Evolutionary conservation across 1,140 invertebrate genomes (phyloP).

Genomic region (Chlorops oryzae): DNA sequence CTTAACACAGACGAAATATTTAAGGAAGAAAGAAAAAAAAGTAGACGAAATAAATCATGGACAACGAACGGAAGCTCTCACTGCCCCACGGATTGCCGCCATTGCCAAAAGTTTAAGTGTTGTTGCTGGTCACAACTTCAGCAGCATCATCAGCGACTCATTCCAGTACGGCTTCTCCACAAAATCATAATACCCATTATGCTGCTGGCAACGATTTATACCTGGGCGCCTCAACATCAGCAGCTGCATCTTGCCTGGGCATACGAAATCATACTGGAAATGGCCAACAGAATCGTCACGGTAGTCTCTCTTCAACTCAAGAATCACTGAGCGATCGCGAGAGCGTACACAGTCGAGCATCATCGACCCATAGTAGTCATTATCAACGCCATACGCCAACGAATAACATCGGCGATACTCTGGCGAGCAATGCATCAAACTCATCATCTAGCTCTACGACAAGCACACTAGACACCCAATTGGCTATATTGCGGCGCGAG

Average conservation of each 20-base stretch:
- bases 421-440: not conserved
- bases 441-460: slow-evolving; percentile 50
- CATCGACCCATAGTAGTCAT: slow-evolving; percentile 36
- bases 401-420: slow-evolving; percentile 4
- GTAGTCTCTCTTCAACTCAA: slow-evolving; percentile 35
- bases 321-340: slow-evolving; percentile 42
- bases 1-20: not conserved
- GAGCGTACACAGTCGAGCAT: slow-evolving; percentile 39
- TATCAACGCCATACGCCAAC: slow-evolving; percentile 16
- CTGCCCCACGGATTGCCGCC: slow-evolving; percentile 69
- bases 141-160: slow-evolving; percentile 20
- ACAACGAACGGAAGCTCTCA: slow-evolving; percentile 18
- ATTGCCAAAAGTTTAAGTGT: slow-evolving; percentile 74
- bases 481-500: slow-evolving; percentile 74
- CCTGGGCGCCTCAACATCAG: slow-evolving; percentile 38
- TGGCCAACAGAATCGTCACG: slow-evolving; percentile 23
- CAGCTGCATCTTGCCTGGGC: slow-evolving; percentile 9
- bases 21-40: not conserved
- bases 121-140: slow-evolving; percentile 53
- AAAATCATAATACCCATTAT: slow-evolving; percentile 8
- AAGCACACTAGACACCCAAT: slow-evolving; percentile 69
- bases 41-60: slow-evolving; percentile 27
- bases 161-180: slow-evolving; percentile 10
- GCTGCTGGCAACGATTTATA: slow-evolving; percentile 27
- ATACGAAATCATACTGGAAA: slow-evolving; percentile 21